These are phyloP conservation scores for Paratrypauchen microcephalus DNA, from an alignment of 2,797 vertebrate genomes.

Conservation along the genomic window DNA sequence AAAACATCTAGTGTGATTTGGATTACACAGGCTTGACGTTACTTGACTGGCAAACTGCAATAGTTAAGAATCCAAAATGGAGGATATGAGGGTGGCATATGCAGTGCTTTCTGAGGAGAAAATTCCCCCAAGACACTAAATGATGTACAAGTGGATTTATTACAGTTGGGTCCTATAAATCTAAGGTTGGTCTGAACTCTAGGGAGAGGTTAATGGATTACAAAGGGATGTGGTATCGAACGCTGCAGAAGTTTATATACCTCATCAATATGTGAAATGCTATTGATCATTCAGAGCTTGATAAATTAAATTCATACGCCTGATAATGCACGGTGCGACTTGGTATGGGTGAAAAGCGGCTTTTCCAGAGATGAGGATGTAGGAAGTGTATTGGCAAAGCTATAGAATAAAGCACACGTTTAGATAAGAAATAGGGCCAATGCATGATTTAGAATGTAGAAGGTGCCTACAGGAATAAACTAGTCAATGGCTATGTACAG, in stretches of 20 bases:
- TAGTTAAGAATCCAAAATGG: constrained; percentile 42
- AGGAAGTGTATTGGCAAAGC: constrained; percentile 40
- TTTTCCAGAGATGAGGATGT: constrained; percentile 47
- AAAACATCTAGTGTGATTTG: constrained; percentile 27
- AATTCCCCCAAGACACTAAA: constrained; percentile 82
- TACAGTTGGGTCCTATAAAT: constrained; percentile 83
- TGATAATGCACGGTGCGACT: constrained; percentile 76
- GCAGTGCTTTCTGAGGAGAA: constrained; percentile 68
- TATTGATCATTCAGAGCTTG: constrained; percentile 81
- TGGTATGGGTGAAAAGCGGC: constrained; percentile 42
- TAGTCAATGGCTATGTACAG: background rate
- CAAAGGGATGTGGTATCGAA: constrained; percentile 85
- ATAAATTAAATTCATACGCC: constrained; percentile 83
- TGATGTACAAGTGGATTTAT: constrained; percentile 87
- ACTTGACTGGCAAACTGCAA: constrained; percentile 27
- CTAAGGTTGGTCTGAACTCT: constrained; percentile 83
- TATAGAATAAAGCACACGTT: constrained; percentile 39
- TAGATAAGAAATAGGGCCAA: constrained; percentile 25
- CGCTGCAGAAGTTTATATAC: constrained; percentile 84
- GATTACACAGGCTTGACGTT: constrained; percentile 4
- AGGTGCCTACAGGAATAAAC: constrained; percentile 2
- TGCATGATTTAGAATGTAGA: constrained; percentile 15
- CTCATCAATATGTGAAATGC: constrained; percentile 83
- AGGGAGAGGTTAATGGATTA: constrained; percentile 88
- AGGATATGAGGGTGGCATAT: constrained; percentile 57